phyloP scores from a whole-genome alignment of 1,140 invertebrate species.

The Rhagoletis zephyria region DNA sequence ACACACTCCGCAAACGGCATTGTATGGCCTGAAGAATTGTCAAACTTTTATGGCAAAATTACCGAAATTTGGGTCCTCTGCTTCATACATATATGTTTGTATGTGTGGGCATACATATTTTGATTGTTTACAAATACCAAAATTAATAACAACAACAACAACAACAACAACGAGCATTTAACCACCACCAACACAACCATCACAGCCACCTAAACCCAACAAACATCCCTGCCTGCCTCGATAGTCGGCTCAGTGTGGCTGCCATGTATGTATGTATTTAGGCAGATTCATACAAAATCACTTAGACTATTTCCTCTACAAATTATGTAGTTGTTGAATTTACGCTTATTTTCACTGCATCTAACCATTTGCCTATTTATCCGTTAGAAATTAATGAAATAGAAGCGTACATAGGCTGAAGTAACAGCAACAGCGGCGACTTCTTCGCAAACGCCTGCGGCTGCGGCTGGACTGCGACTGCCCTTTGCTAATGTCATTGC shows the following conservation, averaged over 20 bases:
- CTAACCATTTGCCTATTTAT: conserved; percentile 49
- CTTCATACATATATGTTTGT: too few species aligned
- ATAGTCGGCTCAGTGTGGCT: too few species aligned
- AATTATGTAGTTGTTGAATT: conserved; percentile 28
- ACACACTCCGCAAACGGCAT: neutral
- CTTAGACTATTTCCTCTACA: neutral
- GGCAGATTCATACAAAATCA: neutral
- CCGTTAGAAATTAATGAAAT: conserved; percentile 29
- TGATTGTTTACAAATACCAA: conserved; percentile 48
- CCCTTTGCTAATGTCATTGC: neutral
- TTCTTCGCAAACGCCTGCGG: neutral
- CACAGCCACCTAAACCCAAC: too few species aligned
- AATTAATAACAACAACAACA: conserved; percentile 27
- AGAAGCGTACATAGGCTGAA: too few species aligned
- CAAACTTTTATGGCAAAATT: conserved; percentile 5
- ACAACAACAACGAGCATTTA: too few species aligned
- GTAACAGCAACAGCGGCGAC: neutral
- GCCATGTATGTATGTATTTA: neutral
- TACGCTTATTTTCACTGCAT: conserved; percentile 26
- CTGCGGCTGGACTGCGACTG: neutral
- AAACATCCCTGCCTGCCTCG: too few species aligned
- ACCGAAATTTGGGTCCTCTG: neutral
- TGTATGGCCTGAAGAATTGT: neutral
- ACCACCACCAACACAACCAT: too few species aligned
- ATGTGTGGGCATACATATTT: neutral